Evolutionary conservation across 2,888 invertebrate species (phyloP), one percentile per base, ranked within the genome.

Genomic region (Drepana falcataria): DNA sequence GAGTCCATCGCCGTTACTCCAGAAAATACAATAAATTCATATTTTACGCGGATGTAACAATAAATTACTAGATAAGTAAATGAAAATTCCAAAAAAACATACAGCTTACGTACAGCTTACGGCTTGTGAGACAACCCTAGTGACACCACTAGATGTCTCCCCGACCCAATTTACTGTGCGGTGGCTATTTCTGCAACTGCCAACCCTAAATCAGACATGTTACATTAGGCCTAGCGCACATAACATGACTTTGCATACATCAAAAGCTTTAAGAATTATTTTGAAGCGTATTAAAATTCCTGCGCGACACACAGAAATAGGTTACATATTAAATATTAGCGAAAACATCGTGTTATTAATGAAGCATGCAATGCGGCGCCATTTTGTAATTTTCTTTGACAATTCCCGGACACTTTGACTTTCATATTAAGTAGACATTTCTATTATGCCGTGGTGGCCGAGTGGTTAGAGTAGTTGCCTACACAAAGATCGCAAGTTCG

Each of bases 221-320:
- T 34, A 40, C 33, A 51, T 51, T 51, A 51, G 51, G 51, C 51
- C 51, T 51, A 51, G 40, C 51, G 35, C 33, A 51, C 5, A 40
- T 7, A 34, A 51, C 51, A 40, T 7, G 37, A 35, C 49, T 49
- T 41, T n/a, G 33, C 40, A n/a, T 40, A 41, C 51, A 40, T 51
- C 51, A n/a, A 51, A 51, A 51, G 51, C 34, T 40, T 37, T 9
- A 6, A 40, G 40, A 51, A 40, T 40, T 40, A 44, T 9, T 51
- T 51, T 51, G 33, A 33, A 51, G 34, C 34, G 33, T 51, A 51
- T 51, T 51, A 51, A 51, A 51, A 51, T 41, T 51, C 51, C 41
- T 5, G 40, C 51, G 51, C 21, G 41, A 51, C 51, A 51, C 7
- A 40, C 33, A 51, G n/a, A 51, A 51, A 51, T 51, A 51, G 41